Evolutionary conservation across 2,888 invertebrate genomes (phyloP).

Genomic region (Caradrina clavipalpis): DNA sequence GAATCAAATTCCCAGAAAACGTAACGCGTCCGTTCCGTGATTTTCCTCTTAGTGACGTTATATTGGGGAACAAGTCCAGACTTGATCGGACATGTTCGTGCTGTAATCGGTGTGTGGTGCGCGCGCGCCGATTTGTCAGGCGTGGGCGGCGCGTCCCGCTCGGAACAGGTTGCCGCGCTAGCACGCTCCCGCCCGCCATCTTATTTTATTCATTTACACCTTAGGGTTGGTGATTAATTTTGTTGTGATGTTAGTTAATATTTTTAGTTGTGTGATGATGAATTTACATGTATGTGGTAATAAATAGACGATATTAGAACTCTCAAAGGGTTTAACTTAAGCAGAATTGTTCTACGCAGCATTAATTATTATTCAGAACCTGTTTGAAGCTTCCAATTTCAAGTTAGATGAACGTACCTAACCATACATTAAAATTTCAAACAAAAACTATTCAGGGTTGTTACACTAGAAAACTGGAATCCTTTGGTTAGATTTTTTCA

Average conservation of each 20-base stretch:
- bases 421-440: constrained; percentile 22
- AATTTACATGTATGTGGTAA: constrained; percentile 12
- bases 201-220: constrained; percentile 81
- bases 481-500: constrained; percentile 61
- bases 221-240: constrained; percentile 78
- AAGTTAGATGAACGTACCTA: constrained; percentile 3
- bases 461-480: constrained; percentile 44
- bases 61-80: constrained; percentile 78
- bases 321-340: not conserved
- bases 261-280: constrained; percentile 21
- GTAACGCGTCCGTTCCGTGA: not conserved
- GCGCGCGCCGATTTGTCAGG: constrained; percentile 88
- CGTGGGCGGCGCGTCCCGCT: constrained; percentile 84
- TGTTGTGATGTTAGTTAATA: constrained; percentile 39
- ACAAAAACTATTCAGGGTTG: constrained; percentile 45
- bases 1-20: constrained; percentile 39
- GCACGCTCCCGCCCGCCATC: constrained; percentile 72
- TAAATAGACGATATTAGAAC: not conserved
- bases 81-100: constrained; percentile 78
- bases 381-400: constrained; percentile 16
- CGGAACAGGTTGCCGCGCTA: constrained; percentile 87
- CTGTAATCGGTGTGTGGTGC: constrained; percentile 63
- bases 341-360: not conserved
- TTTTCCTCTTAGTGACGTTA: constrained; percentile 37
- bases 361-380: constrained; percentile 15